Conservation (phyloP, 2,888 invertebrate species). For the Athripsodes cinereus region DNA sequence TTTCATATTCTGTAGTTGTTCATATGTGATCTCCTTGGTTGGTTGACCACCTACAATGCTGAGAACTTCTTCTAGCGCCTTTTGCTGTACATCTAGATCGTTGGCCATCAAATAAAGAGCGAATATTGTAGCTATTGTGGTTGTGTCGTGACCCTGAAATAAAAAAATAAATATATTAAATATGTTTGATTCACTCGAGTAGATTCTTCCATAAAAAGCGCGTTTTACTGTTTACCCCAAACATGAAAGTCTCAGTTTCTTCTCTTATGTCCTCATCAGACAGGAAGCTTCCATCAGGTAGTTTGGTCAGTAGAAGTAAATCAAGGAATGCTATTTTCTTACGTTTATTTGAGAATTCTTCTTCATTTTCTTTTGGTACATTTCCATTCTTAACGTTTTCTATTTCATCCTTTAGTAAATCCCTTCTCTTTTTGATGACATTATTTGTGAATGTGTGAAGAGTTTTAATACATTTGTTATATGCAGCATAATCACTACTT, state of each 20-base stretch:
- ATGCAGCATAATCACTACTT: constrained; percentile 41
- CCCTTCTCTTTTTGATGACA: constrained; percentile 30
- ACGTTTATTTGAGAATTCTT: constrained; percentile 2
- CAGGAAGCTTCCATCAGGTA: constrained; percentile 30
- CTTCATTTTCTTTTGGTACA: background rate
- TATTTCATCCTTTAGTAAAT: constrained; percentile 23
- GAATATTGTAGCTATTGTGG: constrained; percentile 42
- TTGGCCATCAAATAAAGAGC: constrained; percentile 39
- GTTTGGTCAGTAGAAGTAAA: constrained; percentile 33
- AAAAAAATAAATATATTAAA: background rate
- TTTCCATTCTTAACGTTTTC: constrained; percentile 3
- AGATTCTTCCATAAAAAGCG: background rate
- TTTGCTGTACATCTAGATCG: constrained; percentile 38
- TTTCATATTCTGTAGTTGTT: constrained; percentile 27
- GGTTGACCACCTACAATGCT: constrained; percentile 13
- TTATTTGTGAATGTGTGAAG: constrained; percentile 31
- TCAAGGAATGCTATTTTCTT: constrained; percentile 36
- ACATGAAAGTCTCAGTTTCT: constrained; percentile 39
- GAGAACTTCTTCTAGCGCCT: constrained; percentile 17
- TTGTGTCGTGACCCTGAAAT: constrained; percentile 45
- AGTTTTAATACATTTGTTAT: constrained; percentile 32
- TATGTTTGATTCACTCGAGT: too few relatives aligned
- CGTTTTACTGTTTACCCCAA: constrained; percentile 31
- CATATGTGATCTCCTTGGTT: constrained; percentile 2
- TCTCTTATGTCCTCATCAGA: constrained; percentile 34